A percentile compares a stretch with the other conserved stretches of the same genome.
Evolutionary conservation across 2,888 invertebrate genomes (phyloP).

Genomic region (Mycalesis mineus): DNA sequence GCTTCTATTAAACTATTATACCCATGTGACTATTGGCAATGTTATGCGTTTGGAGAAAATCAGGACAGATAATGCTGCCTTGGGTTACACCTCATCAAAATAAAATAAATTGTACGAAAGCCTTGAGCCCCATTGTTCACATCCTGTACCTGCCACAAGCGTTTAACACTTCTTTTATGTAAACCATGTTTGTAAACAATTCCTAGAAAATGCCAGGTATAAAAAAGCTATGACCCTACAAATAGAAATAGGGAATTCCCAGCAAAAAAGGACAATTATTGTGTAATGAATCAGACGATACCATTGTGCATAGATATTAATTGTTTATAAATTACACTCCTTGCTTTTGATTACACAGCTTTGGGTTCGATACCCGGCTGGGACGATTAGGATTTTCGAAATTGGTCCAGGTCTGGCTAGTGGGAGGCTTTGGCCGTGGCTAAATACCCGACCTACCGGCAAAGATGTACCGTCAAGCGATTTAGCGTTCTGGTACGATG

Average conservation of each 20-base stretch:
- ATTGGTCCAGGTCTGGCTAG: too few relatives aligned
- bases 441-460: too few relatives aligned
- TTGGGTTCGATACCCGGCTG: too few relatives aligned
- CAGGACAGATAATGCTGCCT: background rate
- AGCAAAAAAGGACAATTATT: background rate
- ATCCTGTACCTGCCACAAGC: background rate
- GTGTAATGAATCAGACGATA: background rate
- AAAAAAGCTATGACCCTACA: background rate
- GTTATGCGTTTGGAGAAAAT: background rate
- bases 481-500: too few relatives aligned
- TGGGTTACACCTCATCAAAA: background rate
- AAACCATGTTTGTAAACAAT: background rate
- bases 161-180: background rate
- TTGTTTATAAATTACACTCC: too few relatives aligned
- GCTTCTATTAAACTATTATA: background rate
- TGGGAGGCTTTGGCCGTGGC: too few relatives aligned
- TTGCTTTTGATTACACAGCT: too few relatives aligned
- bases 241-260: slow-evolving; percentile 8
- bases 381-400: too few relatives aligned
- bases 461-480: too few relatives aligned
- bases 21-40: background rate
- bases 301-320: too few relatives aligned
- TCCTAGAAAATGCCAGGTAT: slow-evolving; percentile 10
- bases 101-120: background rate
- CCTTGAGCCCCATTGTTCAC: background rate